Evolutionary conservation across 1,140 invertebrate species (phyloP).

Genomic region (Drosophila lacteicornis): DNA sequence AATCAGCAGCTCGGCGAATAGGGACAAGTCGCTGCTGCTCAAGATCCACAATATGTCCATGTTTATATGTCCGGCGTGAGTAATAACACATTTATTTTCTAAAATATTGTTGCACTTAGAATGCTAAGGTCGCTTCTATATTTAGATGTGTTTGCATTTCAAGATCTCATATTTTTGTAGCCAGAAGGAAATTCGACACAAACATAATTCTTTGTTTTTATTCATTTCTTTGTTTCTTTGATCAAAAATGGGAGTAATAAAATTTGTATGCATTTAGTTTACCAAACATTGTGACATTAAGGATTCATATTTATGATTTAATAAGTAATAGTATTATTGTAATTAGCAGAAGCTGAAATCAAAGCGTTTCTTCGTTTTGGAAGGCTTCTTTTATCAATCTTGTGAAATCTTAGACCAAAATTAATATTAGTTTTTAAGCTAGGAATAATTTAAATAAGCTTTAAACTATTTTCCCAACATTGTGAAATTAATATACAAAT

Average conservation of each 20-base stretch:
- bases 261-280: too few species aligned
- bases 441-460: not conserved
- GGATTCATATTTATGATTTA: not conserved
- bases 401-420: not conserved
- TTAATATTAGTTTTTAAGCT: too few species aligned
- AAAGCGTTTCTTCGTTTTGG: not conserved
- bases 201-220: not conserved
- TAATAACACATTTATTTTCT: slow-evolving; percentile 3
- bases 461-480: not conserved
- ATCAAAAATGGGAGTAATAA: too few species aligned
- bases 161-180: not conserved
- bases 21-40: slow-evolving; percentile 11
- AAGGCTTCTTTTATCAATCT: not conserved
- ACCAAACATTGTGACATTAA: not conserved
- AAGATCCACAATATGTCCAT: slow-evolving; percentile 47
- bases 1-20: slow-evolving; percentile 44
- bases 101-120: not conserved
- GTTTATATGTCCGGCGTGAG: slow-evolving; percentile 75
- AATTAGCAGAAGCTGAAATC: not conserved
- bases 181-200: not conserved
- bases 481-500: not conserved
- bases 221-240: not conserved
- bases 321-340: too few species aligned
- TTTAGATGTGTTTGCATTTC: slow-evolving; percentile 6
- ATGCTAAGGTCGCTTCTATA: not conserved